Percentiles rank a stretch among this genome's conserved stretches.
phyloP scores from a whole-genome alignment of 1,140 invertebrate genomes.

The Atta cephalotes region DNA sequence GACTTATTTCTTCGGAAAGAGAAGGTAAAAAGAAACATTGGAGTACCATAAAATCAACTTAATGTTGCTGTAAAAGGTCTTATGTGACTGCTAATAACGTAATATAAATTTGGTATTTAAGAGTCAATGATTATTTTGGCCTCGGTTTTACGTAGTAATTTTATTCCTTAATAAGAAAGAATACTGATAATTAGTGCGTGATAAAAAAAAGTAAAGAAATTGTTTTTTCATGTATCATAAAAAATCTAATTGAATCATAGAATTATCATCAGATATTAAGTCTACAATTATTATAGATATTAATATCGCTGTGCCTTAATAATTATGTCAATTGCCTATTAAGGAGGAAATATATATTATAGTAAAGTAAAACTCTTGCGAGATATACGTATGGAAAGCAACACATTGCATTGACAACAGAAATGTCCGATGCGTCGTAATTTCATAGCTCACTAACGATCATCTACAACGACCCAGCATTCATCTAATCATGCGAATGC shows the following conservation, averaged over 20 bases:
- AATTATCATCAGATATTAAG: background rate
- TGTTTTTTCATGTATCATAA: background rate
- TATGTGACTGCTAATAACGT: slow-evolving; percentile 7
- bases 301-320: background rate
- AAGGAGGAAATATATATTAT: background rate
- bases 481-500: background rate
- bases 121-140: background rate
- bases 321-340: background rate
- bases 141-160: background rate
- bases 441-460: slow-evolving; percentile 52
- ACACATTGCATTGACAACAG: background rate
- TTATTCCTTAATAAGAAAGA: background rate
- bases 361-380: background rate
- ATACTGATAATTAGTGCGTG: background rate
- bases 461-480: background rate
- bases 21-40: background rate
- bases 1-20: slow-evolving; percentile 58
- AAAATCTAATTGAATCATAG: background rate
- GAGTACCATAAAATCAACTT: slow-evolving; percentile 35
- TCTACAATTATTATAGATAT: background rate
- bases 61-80: slow-evolving; percentile 53
- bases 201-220: background rate
- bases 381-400: background rate
- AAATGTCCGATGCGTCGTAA: slow-evolving; percentile 36
- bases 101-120: background rate